Conservation (phyloP, 1,140 invertebrate genomes). For the Megalonaias nervosa region DNA sequence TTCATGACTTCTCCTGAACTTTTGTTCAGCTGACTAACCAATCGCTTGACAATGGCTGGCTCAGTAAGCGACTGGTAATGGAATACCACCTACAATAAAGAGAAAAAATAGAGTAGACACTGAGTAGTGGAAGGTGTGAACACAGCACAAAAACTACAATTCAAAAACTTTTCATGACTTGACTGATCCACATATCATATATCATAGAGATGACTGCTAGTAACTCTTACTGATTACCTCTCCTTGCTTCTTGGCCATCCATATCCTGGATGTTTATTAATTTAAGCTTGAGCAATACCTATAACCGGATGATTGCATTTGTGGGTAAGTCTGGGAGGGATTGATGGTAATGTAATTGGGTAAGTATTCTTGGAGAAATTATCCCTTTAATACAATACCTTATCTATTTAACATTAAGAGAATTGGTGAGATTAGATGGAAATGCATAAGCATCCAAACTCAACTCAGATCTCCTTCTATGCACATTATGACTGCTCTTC, state of each 20-base stretch:
- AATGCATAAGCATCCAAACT: no score
- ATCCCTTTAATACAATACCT: background rate
- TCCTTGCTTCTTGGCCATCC: background rate
- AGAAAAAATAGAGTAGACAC: background rate
- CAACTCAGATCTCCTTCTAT: no score
- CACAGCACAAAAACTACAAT: background rate
- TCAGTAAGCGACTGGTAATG: constrained; percentile 94
- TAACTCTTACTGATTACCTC: no score
- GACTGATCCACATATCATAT: background rate
- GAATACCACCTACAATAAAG: constrained; percentile 79
- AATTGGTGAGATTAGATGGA: background rate
- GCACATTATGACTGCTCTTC: no score
- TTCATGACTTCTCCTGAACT: constrained; percentile 93
- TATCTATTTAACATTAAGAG: background rate
- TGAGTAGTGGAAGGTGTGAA: background rate
- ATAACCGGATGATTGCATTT: no score
- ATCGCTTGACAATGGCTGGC: constrained; percentile 88
- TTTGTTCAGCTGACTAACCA: constrained; percentile 90
- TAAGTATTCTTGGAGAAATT: no score
- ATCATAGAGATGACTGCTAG: background rate
- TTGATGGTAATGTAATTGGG: no score
- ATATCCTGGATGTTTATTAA: background rate
- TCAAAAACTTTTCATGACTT: background rate
- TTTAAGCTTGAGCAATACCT: no score
- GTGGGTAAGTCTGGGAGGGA: no score